Conservation (phyloP, 2,888 invertebrate genomes). For the Onthophagus sagittarius region DNA sequence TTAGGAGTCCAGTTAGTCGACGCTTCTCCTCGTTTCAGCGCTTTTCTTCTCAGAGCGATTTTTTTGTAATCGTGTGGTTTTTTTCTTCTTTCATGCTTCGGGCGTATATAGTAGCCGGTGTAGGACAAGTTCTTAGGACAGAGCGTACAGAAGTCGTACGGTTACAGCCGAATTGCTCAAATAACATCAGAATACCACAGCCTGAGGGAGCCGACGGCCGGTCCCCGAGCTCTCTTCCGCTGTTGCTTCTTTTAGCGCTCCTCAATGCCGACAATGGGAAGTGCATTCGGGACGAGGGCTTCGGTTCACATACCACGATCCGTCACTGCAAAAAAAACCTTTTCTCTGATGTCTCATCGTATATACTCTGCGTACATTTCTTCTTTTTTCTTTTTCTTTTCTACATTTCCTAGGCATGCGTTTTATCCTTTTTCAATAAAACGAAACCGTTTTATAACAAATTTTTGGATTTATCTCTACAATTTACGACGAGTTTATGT, state of each 20-base stretch:
- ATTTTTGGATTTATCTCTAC: too few species aligned
- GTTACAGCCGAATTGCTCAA: constrained; percentile 11
- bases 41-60: too few species aligned
- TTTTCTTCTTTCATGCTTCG: neutral
- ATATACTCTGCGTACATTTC: neutral
- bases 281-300: neutral
- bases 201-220: neutral
- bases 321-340: neutral
- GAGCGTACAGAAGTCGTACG: neutral
- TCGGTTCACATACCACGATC: neutral
- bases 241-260: constrained; percentile 1
- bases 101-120: neutral
- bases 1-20: neutral
- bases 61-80: neutral
- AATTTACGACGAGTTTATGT: too few species aligned
- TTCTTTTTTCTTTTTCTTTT: neutral
- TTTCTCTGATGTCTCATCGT: neutral
- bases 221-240: neutral
- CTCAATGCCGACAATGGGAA: constrained; percentile 9
- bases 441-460: too few species aligned
- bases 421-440: too few species aligned
- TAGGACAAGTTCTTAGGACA: constrained; percentile 1
- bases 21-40: neutral
- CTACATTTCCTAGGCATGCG: too few species aligned
- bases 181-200: constrained; percentile 8